These are phyloP conservation scores for Melitaea athalia DNA, from an alignment of 2,888 invertebrate species.

Conservation along the genomic window DNA sequence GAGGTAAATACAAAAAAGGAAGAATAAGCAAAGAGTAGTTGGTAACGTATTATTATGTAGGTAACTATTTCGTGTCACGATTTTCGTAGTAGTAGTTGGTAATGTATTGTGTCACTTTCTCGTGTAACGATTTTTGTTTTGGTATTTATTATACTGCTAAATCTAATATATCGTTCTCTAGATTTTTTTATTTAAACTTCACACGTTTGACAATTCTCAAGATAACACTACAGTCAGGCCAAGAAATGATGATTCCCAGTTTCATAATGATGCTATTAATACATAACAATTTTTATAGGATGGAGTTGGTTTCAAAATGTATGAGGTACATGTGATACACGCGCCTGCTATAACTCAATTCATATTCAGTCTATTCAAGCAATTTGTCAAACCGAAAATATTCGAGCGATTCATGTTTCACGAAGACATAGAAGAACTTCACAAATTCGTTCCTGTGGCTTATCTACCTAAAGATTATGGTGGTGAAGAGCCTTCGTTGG, in stretches of 20 bases:
- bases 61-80: too few relatives aligned
- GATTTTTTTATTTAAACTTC: too few relatives aligned
- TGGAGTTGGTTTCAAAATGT: constrained; percentile 66
- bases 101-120: too few relatives aligned
- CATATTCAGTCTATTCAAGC: constrained; percentile 61
- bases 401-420: constrained; percentile 62
- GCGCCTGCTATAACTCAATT: constrained; percentile 59
- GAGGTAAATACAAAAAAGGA: too few relatives aligned
- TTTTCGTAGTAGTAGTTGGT: too few relatives aligned
- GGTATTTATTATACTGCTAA: too few relatives aligned
- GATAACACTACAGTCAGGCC: too few relatives aligned
- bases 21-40: too few relatives aligned
- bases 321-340: constrained; percentile 71
- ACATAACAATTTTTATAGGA: constrained; percentile 58
- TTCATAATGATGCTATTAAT: neutral
- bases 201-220: too few relatives aligned
- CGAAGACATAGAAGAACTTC: constrained; percentile 56
- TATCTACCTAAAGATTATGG: constrained; percentile 66
- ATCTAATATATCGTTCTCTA: too few relatives aligned
- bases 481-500: constrained; percentile 56
- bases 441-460: constrained; percentile 56
- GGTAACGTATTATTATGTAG: too few relatives aligned
- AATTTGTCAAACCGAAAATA: constrained; percentile 67
- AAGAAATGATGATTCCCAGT: neutral
- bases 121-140: too few relatives aligned